Evolutionary conservation across 2,888 invertebrate species (phyloP), one percentile per base, ranked within the genome.

Genomic region (Pimpla rufipes): DNA sequence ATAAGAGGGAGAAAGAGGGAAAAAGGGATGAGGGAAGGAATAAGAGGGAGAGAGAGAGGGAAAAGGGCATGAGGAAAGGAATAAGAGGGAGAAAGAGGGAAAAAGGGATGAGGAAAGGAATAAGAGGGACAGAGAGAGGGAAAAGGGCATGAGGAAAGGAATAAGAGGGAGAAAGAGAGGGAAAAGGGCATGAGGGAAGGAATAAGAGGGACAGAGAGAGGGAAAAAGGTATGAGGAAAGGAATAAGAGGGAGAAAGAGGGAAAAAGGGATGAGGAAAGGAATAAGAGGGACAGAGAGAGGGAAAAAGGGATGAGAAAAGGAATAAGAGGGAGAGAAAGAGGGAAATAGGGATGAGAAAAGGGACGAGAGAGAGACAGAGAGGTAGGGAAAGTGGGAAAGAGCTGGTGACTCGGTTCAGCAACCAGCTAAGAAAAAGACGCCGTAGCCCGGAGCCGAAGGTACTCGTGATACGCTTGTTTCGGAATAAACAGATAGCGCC

Each of bases 401-500:
- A 75, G 52, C 59, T 29, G 40, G 67, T 57, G 73, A 77, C 42
- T 76, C 62, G 81, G 73, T 81, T 73, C 64, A 74, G 23, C 52
- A 66, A 71, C 66, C 66, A 68, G 64, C 73, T 55, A 50, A 73
- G 68, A 74, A 66, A 64, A 64, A 55, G 70, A 75, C 45, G 74
- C 52, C 74, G 57, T 21, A 55, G 59, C 59, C 74, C 57, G 74
- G 67, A 71, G 29, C 75, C 79, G 71, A 45, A 76, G 79, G 75
- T 57, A 76, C 80, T 86, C 64, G 86, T 87, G 88, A 88, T 87
- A 88, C 89, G 90, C 90, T 92, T 91, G 91, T 92, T 92, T 90
- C 89, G 89, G 89, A 91, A 92, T 92, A 92, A 92, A 92, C 90
- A 91, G 91, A 92, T 92, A 92, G 91, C 90, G 86, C 86, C 88